A percentile compares a stretch with the other conserved stretches of the same genome.
Conservation (phyloP, 1,140 invertebrate species). For the Melipona quadrifasciata region DNA sequence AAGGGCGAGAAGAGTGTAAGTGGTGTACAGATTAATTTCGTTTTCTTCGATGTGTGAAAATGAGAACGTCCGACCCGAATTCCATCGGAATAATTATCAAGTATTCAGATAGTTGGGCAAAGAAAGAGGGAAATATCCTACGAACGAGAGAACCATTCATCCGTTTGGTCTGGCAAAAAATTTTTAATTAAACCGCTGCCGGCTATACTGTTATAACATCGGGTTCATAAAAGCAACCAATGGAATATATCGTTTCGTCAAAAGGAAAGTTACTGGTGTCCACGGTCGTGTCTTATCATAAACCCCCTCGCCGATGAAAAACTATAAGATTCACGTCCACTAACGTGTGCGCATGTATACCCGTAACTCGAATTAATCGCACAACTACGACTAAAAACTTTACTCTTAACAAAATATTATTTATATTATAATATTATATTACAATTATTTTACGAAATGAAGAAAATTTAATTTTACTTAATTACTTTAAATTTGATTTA, state of each 20-base stretch:
- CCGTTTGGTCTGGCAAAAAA: neutral
- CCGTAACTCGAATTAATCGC: neutral
- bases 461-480: too few species aligned
- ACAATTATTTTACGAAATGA: too few species aligned
- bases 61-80: neutral
- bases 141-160: neutral
- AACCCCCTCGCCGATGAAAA: neutral
- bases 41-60: neutral
- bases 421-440: too few species aligned
- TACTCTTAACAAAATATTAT: too few species aligned
- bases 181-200: constrained; percentile 11
- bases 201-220: constrained; percentile 13
- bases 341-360: neutral
- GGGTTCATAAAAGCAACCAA: neutral
- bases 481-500: too few species aligned
- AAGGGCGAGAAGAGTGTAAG: neutral
- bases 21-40: neutral
- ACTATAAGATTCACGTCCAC: neutral
- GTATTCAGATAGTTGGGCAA: neutral
- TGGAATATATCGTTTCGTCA: too few species aligned
- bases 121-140: neutral
- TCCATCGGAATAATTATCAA: constrained; percentile 11
- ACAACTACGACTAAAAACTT: too few species aligned
- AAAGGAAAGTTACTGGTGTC: neutral
- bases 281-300: constrained; percentile 2